Conservation (phyloP, 2,113 vertebrate species). For the Cephalopterus ornatus region DNA sequence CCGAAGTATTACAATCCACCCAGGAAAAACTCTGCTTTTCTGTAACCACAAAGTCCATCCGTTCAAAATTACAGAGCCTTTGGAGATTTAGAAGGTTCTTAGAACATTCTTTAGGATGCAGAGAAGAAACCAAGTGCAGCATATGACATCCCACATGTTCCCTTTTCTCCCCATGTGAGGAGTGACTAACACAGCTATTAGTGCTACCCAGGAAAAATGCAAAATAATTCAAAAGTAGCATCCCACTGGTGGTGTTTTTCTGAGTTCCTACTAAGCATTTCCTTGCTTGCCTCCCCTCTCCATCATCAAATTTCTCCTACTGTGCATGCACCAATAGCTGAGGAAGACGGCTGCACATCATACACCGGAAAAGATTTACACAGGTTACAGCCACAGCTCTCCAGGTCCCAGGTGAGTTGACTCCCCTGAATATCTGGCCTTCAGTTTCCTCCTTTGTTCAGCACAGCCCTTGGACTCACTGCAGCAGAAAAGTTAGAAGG, state of each 20-base stretch:
- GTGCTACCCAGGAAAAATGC: neutral
- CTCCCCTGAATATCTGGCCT: neutral
- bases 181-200: neutral
- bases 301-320: neutral
- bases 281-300: neutral
- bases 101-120: neutral
- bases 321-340: neutral
- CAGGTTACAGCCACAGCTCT: neutral
- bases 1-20: neutral
- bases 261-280: neutral
- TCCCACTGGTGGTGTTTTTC: neutral
- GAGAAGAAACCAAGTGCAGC: neutral
- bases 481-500: constrained; percentile 9
- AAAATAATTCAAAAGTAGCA: neutral
- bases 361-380: neutral
- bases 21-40: neutral
- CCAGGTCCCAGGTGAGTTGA: neutral
- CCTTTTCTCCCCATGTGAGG: neutral
- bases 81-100: neutral
- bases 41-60: neutral
- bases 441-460: neutral
- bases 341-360: neutral
- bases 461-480: neutral
- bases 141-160: neutral
- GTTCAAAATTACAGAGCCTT: neutral